Base-by-base conservation (phyloP, 1,140 invertebrate genomes). In the Magallana angulata region DNA sequence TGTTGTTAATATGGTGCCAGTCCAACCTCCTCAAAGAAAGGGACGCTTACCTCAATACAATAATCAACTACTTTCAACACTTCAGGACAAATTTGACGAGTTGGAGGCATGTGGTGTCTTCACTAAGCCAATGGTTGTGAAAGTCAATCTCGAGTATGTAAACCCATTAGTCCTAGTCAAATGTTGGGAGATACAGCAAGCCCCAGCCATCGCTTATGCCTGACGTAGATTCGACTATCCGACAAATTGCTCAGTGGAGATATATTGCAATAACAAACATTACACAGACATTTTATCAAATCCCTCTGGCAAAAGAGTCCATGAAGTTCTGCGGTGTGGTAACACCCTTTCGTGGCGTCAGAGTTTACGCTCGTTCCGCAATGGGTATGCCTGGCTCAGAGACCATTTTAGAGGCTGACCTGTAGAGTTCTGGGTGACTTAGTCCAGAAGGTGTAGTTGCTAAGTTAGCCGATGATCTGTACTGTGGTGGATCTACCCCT, bases 81-180 rank as follows among this genome's bases (percentile, higher is more conserved):
- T 91, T 18, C 89, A 91, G 82, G 62, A 89, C 4, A 86, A 91
- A 58, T 91, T 91, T 83, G 82, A 90, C 85, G 91, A 90, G 57
- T 24, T 80, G 71, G 12, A 36, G 12, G 71, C 24, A 56, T 24
- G 24, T n/a, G 71, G 24, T 12, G 36, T 80, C 4, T 80, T 80
- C 36, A 16, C 11, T 11, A 80, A 80, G 18, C 86, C 85, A 12
- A 84, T 88, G 30, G 86, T 88, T 80, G 64, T 90, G 7, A 64
- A 9, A n/a, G 58, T 88, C 0, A 76, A 24, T 7, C 82, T 85
- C 30, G 86, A 88, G 36, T 88, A 89, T 57, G 12, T 89, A 8
- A 89, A 87, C 68, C 89, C 87, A 0, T 88, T 76, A 18, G 85
- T 89, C 59, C 84, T 88, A 11, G 83, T 84, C 9, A 86, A 85